Percentiles rank a stretch among this genome's conserved stretches.
Evolutionary conservation across 2,797 vertebrate species (phyloP).

Genomic region (Leucoraja ocellata): DNA sequence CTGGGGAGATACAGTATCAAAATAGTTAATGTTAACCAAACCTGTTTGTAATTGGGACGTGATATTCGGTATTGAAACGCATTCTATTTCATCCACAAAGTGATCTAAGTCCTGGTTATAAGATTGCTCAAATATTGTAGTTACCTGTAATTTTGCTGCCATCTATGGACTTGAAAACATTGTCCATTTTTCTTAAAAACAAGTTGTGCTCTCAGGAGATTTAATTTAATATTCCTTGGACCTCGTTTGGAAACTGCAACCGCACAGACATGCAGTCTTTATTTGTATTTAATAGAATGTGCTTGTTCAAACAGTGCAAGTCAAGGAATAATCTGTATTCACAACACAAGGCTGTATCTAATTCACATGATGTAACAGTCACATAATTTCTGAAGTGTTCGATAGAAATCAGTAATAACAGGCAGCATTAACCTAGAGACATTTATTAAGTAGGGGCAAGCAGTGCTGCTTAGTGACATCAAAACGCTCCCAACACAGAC

Average conservation of each 20-base stretch:
- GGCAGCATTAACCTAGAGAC: not conserved
- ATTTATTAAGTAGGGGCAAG: not conserved
- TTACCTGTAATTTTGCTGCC: conserved; percentile 35
- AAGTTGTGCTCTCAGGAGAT: not conserved
- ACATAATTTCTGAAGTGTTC: not conserved
- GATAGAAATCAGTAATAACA: conserved; percentile 29
- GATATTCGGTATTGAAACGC: not conserved
- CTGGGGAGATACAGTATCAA: not conserved
- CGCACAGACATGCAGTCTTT: not conserved
- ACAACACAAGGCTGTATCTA: not conserved
- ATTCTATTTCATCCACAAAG: not conserved
- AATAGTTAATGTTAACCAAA: not conserved
- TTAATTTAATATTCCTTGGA: not conserved
- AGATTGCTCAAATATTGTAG: conserved; percentile 18
- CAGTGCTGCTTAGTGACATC: not conserved
- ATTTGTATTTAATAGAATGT: conserved; percentile 1
- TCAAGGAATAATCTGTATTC: conserved; percentile 14
- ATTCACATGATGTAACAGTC: conserved; percentile 10
- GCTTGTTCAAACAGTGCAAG: not conserved
- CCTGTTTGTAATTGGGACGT: not conserved
- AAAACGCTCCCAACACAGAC: not conserved
- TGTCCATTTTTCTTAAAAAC: not conserved
- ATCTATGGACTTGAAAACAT: conserved; percentile 35
- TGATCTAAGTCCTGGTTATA: not conserved
- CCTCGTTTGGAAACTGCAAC: not conserved